These are phyloP conservation scores for Alectoris magna DNA, from an alignment of 2,797 vertebrate species.

Conservation along the genomic window DNA sequence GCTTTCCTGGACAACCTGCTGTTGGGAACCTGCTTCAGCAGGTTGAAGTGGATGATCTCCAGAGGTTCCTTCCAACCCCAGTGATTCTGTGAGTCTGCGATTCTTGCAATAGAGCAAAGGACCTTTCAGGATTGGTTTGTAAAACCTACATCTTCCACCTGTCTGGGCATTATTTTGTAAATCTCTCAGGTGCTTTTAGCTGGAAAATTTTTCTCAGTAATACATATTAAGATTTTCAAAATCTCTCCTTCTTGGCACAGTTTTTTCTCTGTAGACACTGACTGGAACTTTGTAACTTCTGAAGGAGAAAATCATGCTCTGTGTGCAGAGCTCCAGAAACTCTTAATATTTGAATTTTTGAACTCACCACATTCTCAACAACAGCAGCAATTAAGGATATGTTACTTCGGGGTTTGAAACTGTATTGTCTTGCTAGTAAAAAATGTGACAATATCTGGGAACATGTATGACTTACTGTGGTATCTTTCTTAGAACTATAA, in stretches of 20 bases:
- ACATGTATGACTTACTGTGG: background rate
- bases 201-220: background rate
- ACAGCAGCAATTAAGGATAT: background rate
- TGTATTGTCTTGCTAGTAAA: background rate
- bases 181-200: background rate
- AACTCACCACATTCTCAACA: background rate
- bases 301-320: background rate
- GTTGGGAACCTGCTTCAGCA: no score
- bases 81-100: no score
- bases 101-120: background rate
- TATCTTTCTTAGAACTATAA: background rate
- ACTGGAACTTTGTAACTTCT: background rate
- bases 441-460: background rate
- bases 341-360: background rate
- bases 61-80: no score
- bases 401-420: background rate
- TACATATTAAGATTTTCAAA: background rate
- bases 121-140: background rate
- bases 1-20: no score
- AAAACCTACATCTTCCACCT: background rate
- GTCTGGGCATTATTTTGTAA: background rate
- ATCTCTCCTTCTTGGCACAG: background rate
- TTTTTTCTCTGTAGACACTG: background rate
- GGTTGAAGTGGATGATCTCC: no score
- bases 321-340: background rate